phyloP scores from a whole-genome alignment of 2,888 invertebrate genomes.

The Blera fallax region DNA sequence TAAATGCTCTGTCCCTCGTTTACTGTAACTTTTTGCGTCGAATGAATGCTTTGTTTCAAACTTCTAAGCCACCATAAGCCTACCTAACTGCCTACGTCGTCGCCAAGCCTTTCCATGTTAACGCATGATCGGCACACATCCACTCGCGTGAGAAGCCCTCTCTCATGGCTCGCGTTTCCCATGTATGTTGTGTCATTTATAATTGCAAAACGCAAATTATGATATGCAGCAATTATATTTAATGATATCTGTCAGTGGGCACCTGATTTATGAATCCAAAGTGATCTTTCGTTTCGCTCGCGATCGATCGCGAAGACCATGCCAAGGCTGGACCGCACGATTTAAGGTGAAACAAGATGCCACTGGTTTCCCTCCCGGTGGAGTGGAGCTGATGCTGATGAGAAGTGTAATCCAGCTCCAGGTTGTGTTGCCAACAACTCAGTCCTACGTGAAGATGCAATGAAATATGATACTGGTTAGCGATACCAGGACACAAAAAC shows the following conservation, averaged over 20 bases:
- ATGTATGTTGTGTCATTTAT: constrained; percentile 70
- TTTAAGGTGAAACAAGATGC: constrained; percentile 66
- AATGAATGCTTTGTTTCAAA: too few relatives aligned
- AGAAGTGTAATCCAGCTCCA: constrained; percentile 33
- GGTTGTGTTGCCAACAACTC: constrained; percentile 3
- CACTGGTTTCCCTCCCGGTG: constrained; percentile 24
- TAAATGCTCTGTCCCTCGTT: too few relatives aligned
- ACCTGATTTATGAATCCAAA: constrained; percentile 65
- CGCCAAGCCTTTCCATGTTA: too few relatives aligned
- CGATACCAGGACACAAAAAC: constrained; percentile 5
- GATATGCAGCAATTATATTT: constrained; percentile 73
- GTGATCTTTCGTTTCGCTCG: constrained; percentile 60
- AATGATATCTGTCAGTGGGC: constrained; percentile 71
- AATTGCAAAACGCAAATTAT: constrained; percentile 72
- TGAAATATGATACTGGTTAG: constrained; percentile 64
- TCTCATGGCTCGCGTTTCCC: constrained; percentile 52
- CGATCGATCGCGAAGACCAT: constrained; percentile 1
- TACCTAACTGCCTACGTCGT: too few relatives aligned
- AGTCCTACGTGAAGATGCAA: constrained; percentile 39
- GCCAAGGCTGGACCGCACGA: constrained; percentile 34
- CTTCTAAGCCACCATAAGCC: too few relatives aligned
- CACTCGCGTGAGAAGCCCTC: too few relatives aligned
- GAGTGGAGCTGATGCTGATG: constrained; percentile 37
- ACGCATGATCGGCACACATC: too few relatives aligned
- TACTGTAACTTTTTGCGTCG: too few relatives aligned